phyloP scores from a whole-genome alignment of 2,797 vertebrate species.

The Sebastes diaconus region DNA sequence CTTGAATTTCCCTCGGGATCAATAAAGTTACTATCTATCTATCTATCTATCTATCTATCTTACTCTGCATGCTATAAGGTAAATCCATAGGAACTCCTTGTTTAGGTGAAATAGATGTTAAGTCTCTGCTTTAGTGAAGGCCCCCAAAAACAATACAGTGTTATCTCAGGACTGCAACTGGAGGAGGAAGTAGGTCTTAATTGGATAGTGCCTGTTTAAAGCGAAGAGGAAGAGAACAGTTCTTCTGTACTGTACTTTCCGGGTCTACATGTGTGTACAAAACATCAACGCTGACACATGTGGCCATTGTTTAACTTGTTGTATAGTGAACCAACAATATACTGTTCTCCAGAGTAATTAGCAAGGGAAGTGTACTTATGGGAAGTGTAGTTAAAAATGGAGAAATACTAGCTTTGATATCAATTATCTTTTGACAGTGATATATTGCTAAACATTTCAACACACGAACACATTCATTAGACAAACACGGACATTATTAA shows the following conservation, averaged over 20 bases:
- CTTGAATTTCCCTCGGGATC: too few species aligned
- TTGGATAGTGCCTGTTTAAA: background rate
- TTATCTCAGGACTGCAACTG: background rate
- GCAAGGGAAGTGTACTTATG: background rate
- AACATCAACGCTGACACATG: background rate
- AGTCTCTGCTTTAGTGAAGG: background rate
- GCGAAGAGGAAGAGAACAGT: constrained; percentile 17
- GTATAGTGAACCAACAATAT: background rate
- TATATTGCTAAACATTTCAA: background rate
- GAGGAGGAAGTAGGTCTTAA: constrained; percentile 22
- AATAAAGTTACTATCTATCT: too few species aligned
- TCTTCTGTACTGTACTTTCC: background rate
- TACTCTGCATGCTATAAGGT: background rate
- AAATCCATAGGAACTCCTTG: background rate
- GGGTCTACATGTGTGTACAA: background rate
- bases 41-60: too few species aligned
- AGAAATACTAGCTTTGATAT: background rate
- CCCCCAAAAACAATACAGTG: background rate
- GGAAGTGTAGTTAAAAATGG: constrained; percentile 24
- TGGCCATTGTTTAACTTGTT: background rate
- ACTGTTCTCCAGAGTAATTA: background rate
- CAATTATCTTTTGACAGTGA: background rate
- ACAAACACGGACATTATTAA: background rate
- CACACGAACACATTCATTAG: background rate
- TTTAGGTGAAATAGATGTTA: background rate